Base-by-base conservation (phyloP, 2,113 vertebrate genomes). In the Leptodactylus fuscus region DNA sequence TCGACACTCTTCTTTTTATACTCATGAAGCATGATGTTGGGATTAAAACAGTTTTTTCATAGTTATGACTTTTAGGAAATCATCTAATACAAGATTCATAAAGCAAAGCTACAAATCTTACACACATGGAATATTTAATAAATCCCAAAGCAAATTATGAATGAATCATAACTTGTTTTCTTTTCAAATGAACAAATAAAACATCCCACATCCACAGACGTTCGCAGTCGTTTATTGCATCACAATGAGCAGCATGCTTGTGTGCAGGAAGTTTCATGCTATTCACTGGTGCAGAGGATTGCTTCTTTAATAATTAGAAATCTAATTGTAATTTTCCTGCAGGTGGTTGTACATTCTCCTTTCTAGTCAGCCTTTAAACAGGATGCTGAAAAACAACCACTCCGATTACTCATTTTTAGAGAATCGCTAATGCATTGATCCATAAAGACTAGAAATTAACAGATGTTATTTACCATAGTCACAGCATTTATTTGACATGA, bases 351-450 rank as follows among this genome's bases (percentile, higher is more conserved):
- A 81, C 60, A 67, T 48, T 69, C 44, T 67, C 60, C 27, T 67
- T 44, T 67, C 58, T 48, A 32, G 36, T 48, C n/a, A 69, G 38
- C 62, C 58, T 38, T 81, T 81, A 65, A 65, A 36, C 27, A 48
- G 58, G 58, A 81, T 67, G 38, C 77, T 80, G 77, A 27, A 62
- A n/a, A 41, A 60, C 34, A 80, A 80, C 77, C 36, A 80, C 53
- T 60, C 34, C 20, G 77, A 80, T 80, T 80, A 80, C 41, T 81
- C 58, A 81, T 81, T 69, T 81, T 81, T 69, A 32, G 60, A 55
- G 53, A 81, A 81, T 82, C 20, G 44, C 48, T 82, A 74, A 73
- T 55, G 81, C 81, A 83, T 83, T 83, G 81, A 83, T 73, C 81
- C 81, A 83, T 83, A 83, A 83, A 74, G 49, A 83, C 27, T 73